Base-by-base conservation (phyloP, 1,140 invertebrate species). In the Drosophila bocqueti region DNA sequence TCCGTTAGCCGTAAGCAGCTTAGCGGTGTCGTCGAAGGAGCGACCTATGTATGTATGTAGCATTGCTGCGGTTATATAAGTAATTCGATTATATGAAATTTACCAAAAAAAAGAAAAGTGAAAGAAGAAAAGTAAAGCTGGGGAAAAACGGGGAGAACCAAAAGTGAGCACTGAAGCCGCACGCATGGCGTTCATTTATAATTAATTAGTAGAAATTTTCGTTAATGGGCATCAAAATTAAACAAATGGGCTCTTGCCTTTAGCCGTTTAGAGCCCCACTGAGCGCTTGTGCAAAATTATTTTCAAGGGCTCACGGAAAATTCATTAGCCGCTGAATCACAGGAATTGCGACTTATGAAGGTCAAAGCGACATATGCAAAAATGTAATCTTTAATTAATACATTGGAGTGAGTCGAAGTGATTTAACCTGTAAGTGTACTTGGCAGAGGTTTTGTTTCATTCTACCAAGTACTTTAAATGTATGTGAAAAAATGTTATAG, bases 71-170 rank as follows among this genome's bases (percentile, higher is more conserved):
- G 85, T 81, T 81, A 84, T 77, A 84, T 81, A 80, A 84, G 84
- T 89, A 90, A 90, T 89, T 89, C 81, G 85, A 87, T 89, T 89
- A 90, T 72, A 84, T 63, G 50, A 79, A 84, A 75, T 78, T 74
- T 45, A 45, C 43, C 34, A 40, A 78, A 73, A 58, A 43, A 18
- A 49, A 31, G 7, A 9, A 63, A 34, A 36, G 26, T 5, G 9
- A 10, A 29, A 0, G 4, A 50, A 13, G 5, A 4, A 18, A 52
- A 65, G 34, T n/a, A 36, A 45, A 42, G n/a, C 15, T 13, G 6
- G 29, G 21, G 18, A 69, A 45, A 60, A 59, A 38, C 11, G 29
- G 3, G 26, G 16, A 38, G 47, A 55, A 49, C 61, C 26, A 55
- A 40, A 46, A 55, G 24, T 15, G 34, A 46, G 24, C 63, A 50